Base-by-base conservation (phyloP, 1,140 invertebrate species). In the Cotesia glomerata region DNA sequence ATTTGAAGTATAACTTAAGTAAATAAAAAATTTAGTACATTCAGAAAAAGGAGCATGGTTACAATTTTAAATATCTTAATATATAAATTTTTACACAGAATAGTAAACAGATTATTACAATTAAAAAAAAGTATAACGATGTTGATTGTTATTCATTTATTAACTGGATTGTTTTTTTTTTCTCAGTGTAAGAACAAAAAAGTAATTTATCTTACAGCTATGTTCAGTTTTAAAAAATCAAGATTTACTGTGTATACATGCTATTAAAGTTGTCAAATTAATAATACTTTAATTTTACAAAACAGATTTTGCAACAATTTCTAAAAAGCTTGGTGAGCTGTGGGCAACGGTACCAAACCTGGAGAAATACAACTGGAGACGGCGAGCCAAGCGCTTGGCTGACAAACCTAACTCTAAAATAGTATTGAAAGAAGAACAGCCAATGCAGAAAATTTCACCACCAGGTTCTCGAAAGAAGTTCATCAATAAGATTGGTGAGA, bases 271-370 rank as follows among this genome's bases (percentile, higher is more conserved):
- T 39, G 36, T 39, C 36, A 9, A 9, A 39, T 39, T 5, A 52
- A 1, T 61, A 45, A 16, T 51, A 45, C 36, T 52, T 9, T 58
- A 35, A 14, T 69, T 54, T 52, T 68, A 45, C 32, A 35, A 13
- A 68, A 1, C 81, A 91, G 91, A 96, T 88, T 95, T 95, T 86
- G 90, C 92, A 8, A 89, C 91, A 69, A 92, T 94, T 68, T 94
- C 94, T 49, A 93, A 94, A 82, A 88, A 92, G 14, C 88, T 97
- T 11, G 93, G 94, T 72, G 94, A 95, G 84, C 88, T 95, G 78
- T 97, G 95, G 95, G 90, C 93, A 58, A 93, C 92, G 80, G 93
- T 94, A 63, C 89, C 90, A 66, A 88, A 86, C 74, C 73, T 84
- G 69, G 85, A 88, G 81, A 88, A 87, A 56, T 89, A 94, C 87